Base-by-base conservation (phyloP, 2,797 vertebrate species). In the Melanotaenia nigrans region DNA sequence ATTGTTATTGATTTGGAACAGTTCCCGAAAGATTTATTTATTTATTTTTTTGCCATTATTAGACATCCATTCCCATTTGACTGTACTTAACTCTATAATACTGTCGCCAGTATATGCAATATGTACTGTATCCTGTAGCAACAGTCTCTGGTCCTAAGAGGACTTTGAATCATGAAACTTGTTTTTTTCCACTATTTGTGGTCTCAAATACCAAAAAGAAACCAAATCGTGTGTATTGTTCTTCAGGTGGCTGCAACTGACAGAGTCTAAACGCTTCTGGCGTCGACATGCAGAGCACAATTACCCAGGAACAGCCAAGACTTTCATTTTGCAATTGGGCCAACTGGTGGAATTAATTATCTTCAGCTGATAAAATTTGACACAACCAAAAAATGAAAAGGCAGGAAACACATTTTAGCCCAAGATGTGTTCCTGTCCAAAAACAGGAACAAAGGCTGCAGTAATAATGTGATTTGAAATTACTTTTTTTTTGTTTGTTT, bases 331-430 rank as follows among this genome's bases (percentile, higher is more conserved):
- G 68, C 66, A 70, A 73, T 75, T 77, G 75, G 71, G 73, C 73
- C 75, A 79, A 73, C 45, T 77, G 72, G 61, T 72, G 28, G 73
- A 84, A 84, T 87, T 73, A 79, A 84, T 85, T 82, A 83, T 66
- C 53, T 71, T 73, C 42, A 51, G 68, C 28, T 73, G 65, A 77
- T 77, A 42, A 79, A 74, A 83, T 78, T 64, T 69, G 74, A 82
- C 25, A 38, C 47, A 3, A 67, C 24, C n/a, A 74, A 71, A 75
- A 30, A 76, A 53, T 20, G 24, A 68, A 24, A 51, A 24, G 57
- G 32, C 35, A 33, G 53, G 20, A 38, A 20, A 36, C 63, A 42
- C 25, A 40, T 54, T 28, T 54, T 16, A 25, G 51, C 51, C 24
- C 24, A 12, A 54, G 51, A 54, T 54, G 51, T 40, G 16, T 69